Conservation (phyloP, 2,113 vertebrate genomes). For the Thalassoma bifasciatum region DNA sequence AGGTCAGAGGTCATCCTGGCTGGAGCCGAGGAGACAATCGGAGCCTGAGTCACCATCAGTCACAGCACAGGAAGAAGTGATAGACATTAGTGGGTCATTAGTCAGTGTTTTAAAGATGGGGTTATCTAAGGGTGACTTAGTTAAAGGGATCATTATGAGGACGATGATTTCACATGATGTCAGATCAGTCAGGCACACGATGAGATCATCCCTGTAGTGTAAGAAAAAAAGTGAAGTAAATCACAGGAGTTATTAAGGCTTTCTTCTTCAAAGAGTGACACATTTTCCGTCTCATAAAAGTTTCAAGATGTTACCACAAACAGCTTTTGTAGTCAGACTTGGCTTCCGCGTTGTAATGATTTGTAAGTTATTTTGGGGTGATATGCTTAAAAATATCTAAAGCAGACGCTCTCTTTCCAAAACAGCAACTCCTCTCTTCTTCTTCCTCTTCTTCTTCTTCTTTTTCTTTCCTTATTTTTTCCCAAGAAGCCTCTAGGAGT, state of each 20-base stretch:
- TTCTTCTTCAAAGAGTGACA: constrained; percentile 26
- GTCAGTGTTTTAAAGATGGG: constrained; percentile 11
- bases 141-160: constrained; percentile 19
- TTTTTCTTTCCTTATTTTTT: constrained; percentile 5
- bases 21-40: constrained; percentile 39
- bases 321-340: constrained; percentile 29
- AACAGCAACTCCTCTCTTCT: not conserved
- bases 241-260: not conserved
- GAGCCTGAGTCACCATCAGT: constrained; percentile 41
- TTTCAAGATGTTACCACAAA: constrained; percentile 25
- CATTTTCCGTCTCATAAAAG: constrained; percentile 9
- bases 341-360: constrained; percentile 24
- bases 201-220: constrained; percentile 19
- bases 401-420: not conserved
- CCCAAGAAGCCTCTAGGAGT: constrained; percentile 32
- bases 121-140: constrained; percentile 23
- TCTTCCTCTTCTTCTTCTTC: not conserved
- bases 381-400: constrained; percentile 51
- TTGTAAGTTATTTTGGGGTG: constrained; percentile 52
- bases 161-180: constrained; percentile 7
- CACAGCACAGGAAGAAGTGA: constrained; percentile 38
- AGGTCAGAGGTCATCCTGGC: constrained; percentile 57
- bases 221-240: not conserved
- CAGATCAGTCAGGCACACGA: not conserved
- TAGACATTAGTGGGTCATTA: constrained; percentile 35